Base-by-base conservation (phyloP, 2,113 vertebrate genomes). In the Nibea albiflora region DNA sequence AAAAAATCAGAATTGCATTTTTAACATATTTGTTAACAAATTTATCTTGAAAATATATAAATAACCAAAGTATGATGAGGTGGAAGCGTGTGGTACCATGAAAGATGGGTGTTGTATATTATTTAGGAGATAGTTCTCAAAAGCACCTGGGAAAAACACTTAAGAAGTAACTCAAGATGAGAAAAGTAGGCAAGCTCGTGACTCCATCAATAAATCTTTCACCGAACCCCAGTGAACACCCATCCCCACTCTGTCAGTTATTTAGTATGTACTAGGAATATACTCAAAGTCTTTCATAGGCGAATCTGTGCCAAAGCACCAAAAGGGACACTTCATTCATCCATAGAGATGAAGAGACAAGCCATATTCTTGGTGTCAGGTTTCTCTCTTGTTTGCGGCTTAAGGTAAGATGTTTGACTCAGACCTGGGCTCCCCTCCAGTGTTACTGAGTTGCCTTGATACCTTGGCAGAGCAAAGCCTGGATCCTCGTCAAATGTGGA, bases 341-440 rank as follows among this genome's bases (percentile, higher is more conserved):
- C 78, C 69, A 7, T 47, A 58, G 62, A 79, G 85, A 90, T 88
- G 63, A 81, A 47, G 26, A 67, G 89, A 90, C 87, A 83, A 85
- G 78, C 35, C 67, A 19, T 69, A 67, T 76, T 83, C 7, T 67
- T 39, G 62, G 84, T 57, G 20, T 92, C 83, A 83, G 28, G 73
- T 90, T 90, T 64, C 85, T 9, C 1, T 64, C 39, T 52, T 67
- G 53, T 78, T 14, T 87, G 57, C 7, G 17, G 56, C 74, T 85
- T 62, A 28, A 71, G 73, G 71, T 79, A 39, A 26, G n/a, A 9
- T 17, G 58, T 76, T 80, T 80, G 69, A 83, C 44, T 81, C 79
- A 87, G 44, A 80, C 52, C 60, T 79, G 65, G 75, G 80, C 60
- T 3, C 56, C 61, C 24, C 15, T 0, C 3, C 2, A 68, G 71